A percentile compares a stretch with the other conserved stretches of the same genome.
phyloP scores from a whole-genome alignment of 2,113 vertebrate species.

The Dinomys branickii region DNA sequence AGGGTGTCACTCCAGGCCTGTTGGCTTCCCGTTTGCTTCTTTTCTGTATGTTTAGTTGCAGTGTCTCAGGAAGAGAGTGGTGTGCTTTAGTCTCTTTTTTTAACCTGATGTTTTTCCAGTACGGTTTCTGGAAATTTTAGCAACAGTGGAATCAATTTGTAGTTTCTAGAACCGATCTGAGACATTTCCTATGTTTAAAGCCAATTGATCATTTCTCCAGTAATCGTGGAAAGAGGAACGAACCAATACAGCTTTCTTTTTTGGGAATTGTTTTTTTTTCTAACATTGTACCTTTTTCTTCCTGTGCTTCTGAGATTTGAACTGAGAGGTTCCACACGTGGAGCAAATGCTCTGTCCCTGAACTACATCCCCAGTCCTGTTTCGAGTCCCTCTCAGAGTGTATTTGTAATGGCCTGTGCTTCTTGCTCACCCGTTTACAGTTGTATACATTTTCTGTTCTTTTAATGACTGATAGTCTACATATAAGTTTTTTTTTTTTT shows the following conservation, averaged over 20 bases:
- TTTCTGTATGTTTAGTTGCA: background rate
- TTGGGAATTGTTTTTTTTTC: background rate
- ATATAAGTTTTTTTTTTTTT: background rate
- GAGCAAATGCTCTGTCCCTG: background rate
- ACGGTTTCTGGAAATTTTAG: background rate
- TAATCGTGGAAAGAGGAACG: background rate
- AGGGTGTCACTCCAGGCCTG: background rate
- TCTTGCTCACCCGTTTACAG: background rate
- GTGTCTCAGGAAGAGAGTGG: background rate
- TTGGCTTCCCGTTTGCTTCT: constrained; percentile 29
- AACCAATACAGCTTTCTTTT: background rate
- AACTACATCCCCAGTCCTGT: background rate
- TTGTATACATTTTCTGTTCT: background rate
- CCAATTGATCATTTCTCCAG: background rate
- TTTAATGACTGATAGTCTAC: background rate
- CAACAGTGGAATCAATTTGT: background rate
- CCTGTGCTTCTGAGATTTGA: background rate
- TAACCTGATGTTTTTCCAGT: background rate
- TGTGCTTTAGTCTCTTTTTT: background rate
- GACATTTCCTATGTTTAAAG: background rate
- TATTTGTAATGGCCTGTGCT: background rate
- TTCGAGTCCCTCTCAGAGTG: background rate
- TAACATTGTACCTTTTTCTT: background rate
- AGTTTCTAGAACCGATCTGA: background rate
- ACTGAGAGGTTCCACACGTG: background rate